phyloP scores from a whole-genome alignment of 2,888 invertebrate genomes.

The Drosophila paranaensis region DNA sequence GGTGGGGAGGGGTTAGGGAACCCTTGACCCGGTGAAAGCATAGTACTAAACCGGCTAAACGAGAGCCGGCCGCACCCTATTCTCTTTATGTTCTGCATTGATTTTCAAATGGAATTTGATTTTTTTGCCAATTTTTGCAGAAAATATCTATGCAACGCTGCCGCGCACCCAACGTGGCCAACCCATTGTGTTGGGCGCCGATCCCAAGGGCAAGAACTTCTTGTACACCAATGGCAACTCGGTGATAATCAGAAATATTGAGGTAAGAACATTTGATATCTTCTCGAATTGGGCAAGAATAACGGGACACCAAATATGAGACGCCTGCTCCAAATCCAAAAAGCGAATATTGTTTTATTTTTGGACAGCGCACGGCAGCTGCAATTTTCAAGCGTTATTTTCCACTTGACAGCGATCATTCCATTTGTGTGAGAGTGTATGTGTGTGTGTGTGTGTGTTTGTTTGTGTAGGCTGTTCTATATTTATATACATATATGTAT shows the following conservation, averaged over 20 bases:
- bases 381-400: slow-evolving; percentile 71
- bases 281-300: slow-evolving; percentile 18
- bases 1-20: background rate
- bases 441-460: slow-evolving; percentile 23
- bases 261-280: slow-evolving; percentile 82
- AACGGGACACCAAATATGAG: slow-evolving; percentile 41
- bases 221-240: slow-evolving; percentile 99
- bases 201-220: slow-evolving; percentile 98
- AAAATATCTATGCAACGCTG: slow-evolving; percentile 95
- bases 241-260: slow-evolving; percentile 98
- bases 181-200: slow-evolving; percentile 96
- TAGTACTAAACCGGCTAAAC: slow-evolving; percentile 35
- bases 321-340: slow-evolving; percentile 45
- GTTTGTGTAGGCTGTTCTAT: slow-evolving; percentile 57
- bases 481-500: slow-evolving; percentile 57
- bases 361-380: slow-evolving; percentile 70
- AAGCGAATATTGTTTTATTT: slow-evolving; percentile 64
- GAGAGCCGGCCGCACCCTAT: slow-evolving; percentile 62
- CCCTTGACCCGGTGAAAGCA: slow-evolving; percentile 40
- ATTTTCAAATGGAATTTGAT: slow-evolving; percentile 7
- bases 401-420: slow-evolving; percentile 52
- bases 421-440: slow-evolving; percentile 17
- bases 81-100: slow-evolving; percentile 16
- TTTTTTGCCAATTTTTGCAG: slow-evolving; percentile 85
- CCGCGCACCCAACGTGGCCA: slow-evolving; percentile 97